Percentiles rank a stretch among this genome's conserved stretches.
phyloP scores from a whole-genome alignment of 2,888 invertebrate genomes.

The Agonopterix arenella region DNA sequence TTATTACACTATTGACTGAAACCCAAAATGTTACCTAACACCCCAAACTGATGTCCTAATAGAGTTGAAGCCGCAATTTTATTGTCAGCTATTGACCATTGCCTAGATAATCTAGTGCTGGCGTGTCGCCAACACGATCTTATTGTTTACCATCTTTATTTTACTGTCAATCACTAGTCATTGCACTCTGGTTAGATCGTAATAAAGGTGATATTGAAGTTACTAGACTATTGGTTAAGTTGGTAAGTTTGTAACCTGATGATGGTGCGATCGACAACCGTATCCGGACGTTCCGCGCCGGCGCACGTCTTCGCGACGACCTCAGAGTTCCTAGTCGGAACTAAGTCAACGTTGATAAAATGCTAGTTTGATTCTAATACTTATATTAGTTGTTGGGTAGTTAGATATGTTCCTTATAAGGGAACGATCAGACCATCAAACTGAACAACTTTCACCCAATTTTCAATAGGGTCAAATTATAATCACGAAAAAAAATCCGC shows the following conservation, averaged over 20 bases:
- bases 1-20: no score
- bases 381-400: no score
- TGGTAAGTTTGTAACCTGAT: slow-evolving; percentile 42
- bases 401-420: background rate
- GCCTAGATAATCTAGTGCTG: slow-evolving; percentile 37
- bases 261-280: slow-evolving; percentile 45
- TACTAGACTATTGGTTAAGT: slow-evolving; percentile 11
- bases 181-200: slow-evolving; percentile 9
- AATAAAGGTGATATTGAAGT: slow-evolving; percentile 16
- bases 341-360: slow-evolving; percentile 23
- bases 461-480: no score
- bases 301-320: slow-evolving; percentile 32
- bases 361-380: no score
- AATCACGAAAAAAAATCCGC: no score
- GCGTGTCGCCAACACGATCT: slow-evolving; percentile 35
- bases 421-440: no score
- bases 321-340: slow-evolving; percentile 41
- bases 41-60: slow-evolving; percentile 6
- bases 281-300: slow-evolving; percentile 58
- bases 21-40: background rate
- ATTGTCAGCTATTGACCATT: slow-evolving; percentile 31
- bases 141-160: slow-evolving; percentile 14
- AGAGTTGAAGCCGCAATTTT: slow-evolving; percentile 17
- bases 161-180: background rate
- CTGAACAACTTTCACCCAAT: no score